phyloP scores from a whole-genome alignment of 2,888 invertebrate genomes.

The Apantesis nais region DNA sequence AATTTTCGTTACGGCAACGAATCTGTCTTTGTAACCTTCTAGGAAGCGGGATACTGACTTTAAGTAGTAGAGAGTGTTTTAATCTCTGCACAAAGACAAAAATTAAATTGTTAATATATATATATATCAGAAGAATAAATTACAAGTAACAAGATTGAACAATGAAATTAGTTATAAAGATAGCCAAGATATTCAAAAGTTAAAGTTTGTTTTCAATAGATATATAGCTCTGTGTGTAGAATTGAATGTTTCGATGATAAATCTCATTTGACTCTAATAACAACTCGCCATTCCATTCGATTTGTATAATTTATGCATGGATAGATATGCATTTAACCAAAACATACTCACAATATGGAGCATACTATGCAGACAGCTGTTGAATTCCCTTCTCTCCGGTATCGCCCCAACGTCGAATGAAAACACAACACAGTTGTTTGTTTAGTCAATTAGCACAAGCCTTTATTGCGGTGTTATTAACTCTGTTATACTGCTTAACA shows the following conservation, averaged over 20 bases:
- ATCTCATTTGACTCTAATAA: not conserved
- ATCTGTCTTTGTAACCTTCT: not conserved
- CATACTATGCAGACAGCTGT: constrained; percentile 82
- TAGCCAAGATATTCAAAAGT: not conserved
- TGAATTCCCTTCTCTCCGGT: constrained; percentile 64
- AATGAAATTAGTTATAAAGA: not conserved
- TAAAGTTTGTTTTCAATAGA: not conserved
- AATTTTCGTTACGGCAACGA: not conserved
- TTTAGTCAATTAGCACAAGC: constrained; percentile 54
- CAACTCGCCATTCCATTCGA: not conserved
- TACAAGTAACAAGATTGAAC: not conserved
- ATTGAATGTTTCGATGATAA: not conserved
- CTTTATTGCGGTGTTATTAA: constrained; percentile 35
- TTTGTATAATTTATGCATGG: not conserved
- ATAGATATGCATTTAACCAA: constrained; percentile 25
- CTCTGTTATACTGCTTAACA: constrained; percentile 33
- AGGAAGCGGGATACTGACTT: not conserved
- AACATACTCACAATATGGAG: constrained; percentile 77
- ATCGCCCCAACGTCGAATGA: constrained; percentile 65
- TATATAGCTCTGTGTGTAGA: not conserved
- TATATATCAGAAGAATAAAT: not conserved
- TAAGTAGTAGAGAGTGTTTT: not conserved
- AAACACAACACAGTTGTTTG: constrained; percentile 74
- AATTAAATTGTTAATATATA: not conserved
- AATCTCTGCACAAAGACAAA: not conserved